Base-by-base conservation (phyloP, 2,888 invertebrate species). In the Idaea aversata region DNA sequence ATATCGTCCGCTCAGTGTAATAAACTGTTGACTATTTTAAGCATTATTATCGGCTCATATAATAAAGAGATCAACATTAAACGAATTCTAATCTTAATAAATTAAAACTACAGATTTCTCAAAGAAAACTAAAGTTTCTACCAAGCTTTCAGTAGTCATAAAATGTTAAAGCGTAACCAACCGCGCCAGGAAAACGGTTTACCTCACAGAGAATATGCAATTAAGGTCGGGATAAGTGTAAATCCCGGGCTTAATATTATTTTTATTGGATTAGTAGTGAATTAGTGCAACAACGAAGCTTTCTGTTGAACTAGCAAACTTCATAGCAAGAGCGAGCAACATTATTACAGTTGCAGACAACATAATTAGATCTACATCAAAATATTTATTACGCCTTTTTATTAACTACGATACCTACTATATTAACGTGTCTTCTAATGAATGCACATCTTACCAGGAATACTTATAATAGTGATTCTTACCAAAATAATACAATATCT, bases 221-320 rank as follows among this genome's bases (percentile, higher is more conserved):
- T 66, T 62, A 67, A 66, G 63, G 47, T 63, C 61, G 63, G 62
- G 69, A 65, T 70, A 63, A 70, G 67, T 63, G 67, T 64, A 67
- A 70, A 70, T 70, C 68, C 67, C 65, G 59, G 67, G 70, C 65
- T 64, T 68, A 71, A 68, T 72, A 72, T 68, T 72, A 72, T 72
- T 70, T 70, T 67, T 68, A 72, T 72, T 67, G 63, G 59, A 59
- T 59, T 59, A 59, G 34, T 0, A 25, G 47, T 25, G 25, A 47
- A 61, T 61, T 61, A 61, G 36, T 61, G 61, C 62, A 61, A 61
- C 59, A 59, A 59, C 34, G 59, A 13, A 13, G 47, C 47, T 47
- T 47, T 47, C 47, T 10, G 47, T 47, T 47, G 47, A 10, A 47
- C 47, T 47, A 47, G 47, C 47, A 47, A 47, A 47, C 47, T 47